Percentiles rank a stretch among this genome's conserved stretches.
These are phyloP conservation scores for Actinopyga echinites DNA, from an alignment of 53 echinoderm and acorn worm genomes.

Conservation along the genomic window DNA sequence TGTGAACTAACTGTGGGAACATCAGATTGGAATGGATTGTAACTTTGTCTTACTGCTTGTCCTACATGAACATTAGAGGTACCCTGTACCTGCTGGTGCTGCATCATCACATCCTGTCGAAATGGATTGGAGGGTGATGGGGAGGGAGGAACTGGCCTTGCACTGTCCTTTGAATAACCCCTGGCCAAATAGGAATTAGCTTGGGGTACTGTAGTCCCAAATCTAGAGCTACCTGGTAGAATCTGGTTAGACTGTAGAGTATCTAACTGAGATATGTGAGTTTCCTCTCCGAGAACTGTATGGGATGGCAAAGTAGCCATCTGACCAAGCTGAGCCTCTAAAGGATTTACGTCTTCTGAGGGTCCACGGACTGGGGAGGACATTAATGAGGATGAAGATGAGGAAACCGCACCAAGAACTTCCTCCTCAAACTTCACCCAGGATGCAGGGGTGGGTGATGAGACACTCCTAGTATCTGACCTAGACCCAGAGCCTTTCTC, in stretches of 20 bases:
- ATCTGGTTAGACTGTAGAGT: slow-evolving; percentile 24
- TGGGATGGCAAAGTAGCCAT: slow-evolving; percentile 18
- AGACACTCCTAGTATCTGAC: not conserved
- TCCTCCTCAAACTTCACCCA: slow-evolving; percentile 74
- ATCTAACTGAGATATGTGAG: not conserved
- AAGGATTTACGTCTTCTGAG: not conserved
- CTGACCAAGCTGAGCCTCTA: not conserved
- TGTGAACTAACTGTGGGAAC: not conserved
- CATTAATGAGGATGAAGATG: slow-evolving; percentile 42
- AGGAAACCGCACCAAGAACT: slow-evolving; percentile 23
- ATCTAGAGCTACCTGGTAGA: slow-evolving; percentile 30
- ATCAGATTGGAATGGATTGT: slow-evolving; percentile 6
- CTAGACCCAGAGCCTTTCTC: not conserved
- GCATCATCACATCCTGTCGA: slow-evolving; percentile 62
- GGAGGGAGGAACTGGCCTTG: not conserved
- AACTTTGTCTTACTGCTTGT: not conserved
- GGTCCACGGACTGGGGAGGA: slow-evolving; percentile 43
- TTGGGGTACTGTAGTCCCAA: slow-evolving; percentile 23
- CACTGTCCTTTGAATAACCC: not conserved
- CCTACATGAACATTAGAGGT: not conserved
- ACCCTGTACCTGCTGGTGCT: slow-evolving; percentile 29
- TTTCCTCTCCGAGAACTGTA: not conserved
- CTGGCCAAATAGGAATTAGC: slow-evolving; percentile 1
- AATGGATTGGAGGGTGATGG: slow-evolving; percentile 78
- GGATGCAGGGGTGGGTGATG: slow-evolving; percentile 55